Evolutionary conservation across 2,888 invertebrate genomes (phyloP), one percentile per base, ranked within the genome.

Genomic region (Callyntrura sp.): DNA sequence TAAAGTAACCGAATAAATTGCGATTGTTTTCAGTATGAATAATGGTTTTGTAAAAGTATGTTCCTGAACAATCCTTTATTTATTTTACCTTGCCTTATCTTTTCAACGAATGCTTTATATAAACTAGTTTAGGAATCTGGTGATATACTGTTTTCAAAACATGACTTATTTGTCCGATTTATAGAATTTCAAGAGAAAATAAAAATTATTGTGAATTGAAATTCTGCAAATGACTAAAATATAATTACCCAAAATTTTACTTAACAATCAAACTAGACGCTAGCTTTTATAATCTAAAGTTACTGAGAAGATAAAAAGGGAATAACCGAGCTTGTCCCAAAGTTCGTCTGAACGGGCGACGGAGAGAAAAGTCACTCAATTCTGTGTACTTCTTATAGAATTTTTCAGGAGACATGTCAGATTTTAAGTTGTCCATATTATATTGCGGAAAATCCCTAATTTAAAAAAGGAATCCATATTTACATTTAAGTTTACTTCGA

Each of bases 371-470:
- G 17, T 55, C 79, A 9, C 57, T 81, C 62, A 85, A 43, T 55
- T 85, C 89, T 0, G 11, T 43, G 48, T 90, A 90, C 23, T 90
- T 90, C 45, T 14, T 68, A 20, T 25, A 90, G 20, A 57, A 90
- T 70, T 81, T 90, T 2, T 70, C 85, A 12, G 5, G 23, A 35
- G 51, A 23, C 23, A n/a, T 0, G 12, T 85, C 70, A 3, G 57
- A 11, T 11, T 79, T 60, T 25, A 90, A 60, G 45, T 17, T 28
- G 1, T 57, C 68, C 0, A 70, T 23, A 25, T 79, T 79, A n/a
- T 20, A 85, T 23, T 81, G 79, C 0, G 89, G 85, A 81, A 85
- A 90, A 55, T 90, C 89, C 25, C 88, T 88, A 25, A 11, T 48
- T 83, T 65, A 17, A 65, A 57, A 55, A 65, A 35, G 20, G 28